Conservation (phyloP, 2,113 vertebrate species). For the Gymnobelideus leadbeateri region DNA sequence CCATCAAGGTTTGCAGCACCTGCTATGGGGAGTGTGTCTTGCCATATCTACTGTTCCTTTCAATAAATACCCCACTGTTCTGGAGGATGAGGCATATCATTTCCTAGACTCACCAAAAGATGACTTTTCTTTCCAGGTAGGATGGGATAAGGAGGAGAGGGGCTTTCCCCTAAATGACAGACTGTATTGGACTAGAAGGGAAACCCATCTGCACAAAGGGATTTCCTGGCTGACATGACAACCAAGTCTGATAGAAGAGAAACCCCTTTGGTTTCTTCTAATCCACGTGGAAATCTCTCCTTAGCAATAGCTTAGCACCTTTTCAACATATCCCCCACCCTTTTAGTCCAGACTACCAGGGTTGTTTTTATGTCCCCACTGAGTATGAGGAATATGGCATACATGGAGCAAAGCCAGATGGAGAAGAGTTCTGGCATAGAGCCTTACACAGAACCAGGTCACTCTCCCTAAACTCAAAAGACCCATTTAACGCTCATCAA, state of each 20-base stretch:
- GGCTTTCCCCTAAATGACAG: background rate
- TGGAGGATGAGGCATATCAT: background rate
- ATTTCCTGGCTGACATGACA: background rate
- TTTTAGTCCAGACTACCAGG: background rate
- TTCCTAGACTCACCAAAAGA: background rate
- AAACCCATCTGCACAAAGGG: background rate
- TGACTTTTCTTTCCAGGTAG: background rate
- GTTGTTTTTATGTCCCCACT: background rate
- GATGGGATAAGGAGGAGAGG: background rate
- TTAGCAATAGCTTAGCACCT: background rate
- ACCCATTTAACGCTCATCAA: background rate
- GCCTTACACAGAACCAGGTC: background rate
- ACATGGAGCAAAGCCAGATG: background rate
- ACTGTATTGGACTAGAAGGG: background rate
- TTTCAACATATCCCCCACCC: background rate
- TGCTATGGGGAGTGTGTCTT: background rate
- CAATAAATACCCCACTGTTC: conserved; percentile 54
- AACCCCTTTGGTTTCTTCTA: background rate
- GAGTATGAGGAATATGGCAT: background rate
- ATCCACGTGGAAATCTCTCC: background rate
- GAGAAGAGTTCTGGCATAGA: background rate
- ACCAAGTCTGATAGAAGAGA: background rate
- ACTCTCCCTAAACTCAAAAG: background rate
- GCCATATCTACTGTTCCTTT: conserved; percentile 17
- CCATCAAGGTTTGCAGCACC: conserved; percentile 58